phyloP scores from a whole-genome alignment of 2,113 vertebrate genomes.

The Craseonycteris thonglongyai region DNA sequence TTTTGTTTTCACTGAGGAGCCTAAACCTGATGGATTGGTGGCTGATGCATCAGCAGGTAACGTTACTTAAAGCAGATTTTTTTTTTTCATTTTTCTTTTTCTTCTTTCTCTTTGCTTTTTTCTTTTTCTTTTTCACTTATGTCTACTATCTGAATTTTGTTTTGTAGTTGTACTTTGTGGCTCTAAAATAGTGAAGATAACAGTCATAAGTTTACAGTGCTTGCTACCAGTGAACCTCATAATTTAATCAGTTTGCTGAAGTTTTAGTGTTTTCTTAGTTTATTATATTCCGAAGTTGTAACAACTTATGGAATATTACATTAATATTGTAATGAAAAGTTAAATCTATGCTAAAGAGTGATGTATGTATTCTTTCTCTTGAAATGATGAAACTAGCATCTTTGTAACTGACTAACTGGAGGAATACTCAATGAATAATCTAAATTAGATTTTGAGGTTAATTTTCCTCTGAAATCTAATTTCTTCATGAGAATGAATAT shows the following conservation, averaged over 20 bases:
- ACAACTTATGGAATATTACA: neutral
- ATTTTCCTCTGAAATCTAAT: neutral
- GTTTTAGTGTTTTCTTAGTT: neutral
- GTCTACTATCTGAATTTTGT: conserved; percentile 21
- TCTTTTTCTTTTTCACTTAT: neutral
- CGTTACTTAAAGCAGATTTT: conserved; percentile 50
- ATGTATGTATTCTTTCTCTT: neutral
- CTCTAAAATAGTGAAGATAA: neutral
- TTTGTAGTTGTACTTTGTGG: conserved; percentile 1
- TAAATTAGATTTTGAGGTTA: neutral
- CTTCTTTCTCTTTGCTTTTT: neutral
- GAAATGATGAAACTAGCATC: neutral
- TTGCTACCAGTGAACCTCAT: neutral
- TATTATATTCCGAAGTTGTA: conserved; percentile 27
- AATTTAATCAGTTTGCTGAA: conserved; percentile 17
- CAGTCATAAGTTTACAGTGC: neutral
- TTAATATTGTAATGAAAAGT: conserved; percentile 6
- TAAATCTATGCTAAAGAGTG: neutral
- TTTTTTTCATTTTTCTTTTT: neutral
- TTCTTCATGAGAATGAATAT: neutral
- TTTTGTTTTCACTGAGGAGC: conserved; percentile 75
- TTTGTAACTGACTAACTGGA: neutral
- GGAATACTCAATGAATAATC: neutral
- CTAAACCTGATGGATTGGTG: conserved; percentile 85
- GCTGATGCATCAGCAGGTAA: conserved; percentile 86